Evolutionary conservation across 2,888 invertebrate species (phyloP).

Genomic region (Chironomus riparius): DNA sequence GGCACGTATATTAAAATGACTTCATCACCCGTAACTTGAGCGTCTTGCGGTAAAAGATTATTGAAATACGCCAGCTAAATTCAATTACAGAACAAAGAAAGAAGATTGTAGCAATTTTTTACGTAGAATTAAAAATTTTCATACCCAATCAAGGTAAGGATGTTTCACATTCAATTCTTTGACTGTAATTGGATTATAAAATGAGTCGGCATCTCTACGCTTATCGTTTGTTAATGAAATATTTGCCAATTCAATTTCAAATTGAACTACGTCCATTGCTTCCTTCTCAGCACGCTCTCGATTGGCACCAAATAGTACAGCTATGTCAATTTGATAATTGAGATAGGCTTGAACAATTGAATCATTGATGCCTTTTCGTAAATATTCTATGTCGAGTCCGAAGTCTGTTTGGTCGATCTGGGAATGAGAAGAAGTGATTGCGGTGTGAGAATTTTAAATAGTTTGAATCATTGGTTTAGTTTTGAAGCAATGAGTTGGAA

Average conservation of each 20-base stretch:
- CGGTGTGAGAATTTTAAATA: not conserved
- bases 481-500: not conserved
- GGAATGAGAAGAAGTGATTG: not conserved
- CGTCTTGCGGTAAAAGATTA: conserved; percentile 58
- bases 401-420: conserved; percentile 31
- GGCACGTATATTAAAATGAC: conserved; percentile 78
- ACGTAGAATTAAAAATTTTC: not conserved
- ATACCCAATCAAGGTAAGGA: conserved; percentile 47
- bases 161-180: conserved; percentile 63
- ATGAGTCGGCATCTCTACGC: conserved; percentile 76
- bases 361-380: conserved; percentile 30
- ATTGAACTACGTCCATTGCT: conserved; percentile 31
- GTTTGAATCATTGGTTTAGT: not conserved
- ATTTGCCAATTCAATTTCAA: conserved; percentile 44
- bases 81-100: not conserved
- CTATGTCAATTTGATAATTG: conserved; percentile 33
- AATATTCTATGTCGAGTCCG: conserved; percentile 31
- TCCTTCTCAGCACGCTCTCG: conserved; percentile 31
- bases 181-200: conserved; percentile 88
- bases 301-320: conserved; percentile 33
- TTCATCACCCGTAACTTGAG: conserved; percentile 58
- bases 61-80: conserved; percentile 63
- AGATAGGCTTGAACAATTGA: conserved; percentile 31
- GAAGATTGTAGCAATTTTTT: not conserved
- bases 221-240: conserved; percentile 82